A percentile compares a stretch with the other conserved stretches of the same genome.
Conservation (phyloP, 2,888 invertebrate species). For the Athalia cordata region DNA sequence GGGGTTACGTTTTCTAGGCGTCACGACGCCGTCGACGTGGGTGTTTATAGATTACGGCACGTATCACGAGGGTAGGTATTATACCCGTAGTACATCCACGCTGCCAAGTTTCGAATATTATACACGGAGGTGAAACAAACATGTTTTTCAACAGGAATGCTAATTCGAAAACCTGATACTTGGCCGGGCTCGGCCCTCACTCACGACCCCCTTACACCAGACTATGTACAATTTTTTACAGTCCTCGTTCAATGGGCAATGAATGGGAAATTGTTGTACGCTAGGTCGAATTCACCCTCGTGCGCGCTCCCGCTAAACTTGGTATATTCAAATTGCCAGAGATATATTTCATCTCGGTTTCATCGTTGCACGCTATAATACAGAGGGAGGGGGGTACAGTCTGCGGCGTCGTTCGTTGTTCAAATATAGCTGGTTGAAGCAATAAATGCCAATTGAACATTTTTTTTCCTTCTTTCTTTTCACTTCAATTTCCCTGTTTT, state of each 20-base stretch:
- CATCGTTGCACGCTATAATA: conserved; percentile 6
- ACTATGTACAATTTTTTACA: conserved; percentile 40
- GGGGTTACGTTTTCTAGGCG: not conserved
- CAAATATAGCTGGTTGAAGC: conserved; percentile 5
- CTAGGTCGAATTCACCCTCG: conserved; percentile 27
- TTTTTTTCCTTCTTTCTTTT: not conserved
- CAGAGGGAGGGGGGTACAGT: not conserved
- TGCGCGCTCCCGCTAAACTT: not conserved
- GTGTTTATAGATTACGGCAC: conserved; percentile 22
- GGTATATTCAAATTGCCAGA: conserved; percentile 41
- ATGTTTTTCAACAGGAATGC: conserved; percentile 35
- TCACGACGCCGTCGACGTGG: not conserved
- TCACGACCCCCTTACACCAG: not conserved
- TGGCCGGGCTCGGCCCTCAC: not conserved
- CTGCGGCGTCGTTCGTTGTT: conserved; percentile 15
- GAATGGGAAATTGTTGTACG: conserved; percentile 37
- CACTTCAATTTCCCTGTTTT: not conserved
- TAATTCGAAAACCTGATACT: conserved; percentile 25
- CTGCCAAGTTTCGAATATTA: conserved; percentile 20
- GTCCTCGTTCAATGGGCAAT: conserved; percentile 31
- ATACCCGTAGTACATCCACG: not conserved
- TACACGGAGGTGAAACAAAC: conserved; percentile 23
- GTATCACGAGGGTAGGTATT: not conserved
- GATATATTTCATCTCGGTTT: conserved; percentile 40
- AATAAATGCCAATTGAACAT: conserved; percentile 31